These are phyloP conservation scores for Apotomis capreana DNA, from an alignment of 2,888 invertebrate species.

Conservation along the genomic window DNA sequence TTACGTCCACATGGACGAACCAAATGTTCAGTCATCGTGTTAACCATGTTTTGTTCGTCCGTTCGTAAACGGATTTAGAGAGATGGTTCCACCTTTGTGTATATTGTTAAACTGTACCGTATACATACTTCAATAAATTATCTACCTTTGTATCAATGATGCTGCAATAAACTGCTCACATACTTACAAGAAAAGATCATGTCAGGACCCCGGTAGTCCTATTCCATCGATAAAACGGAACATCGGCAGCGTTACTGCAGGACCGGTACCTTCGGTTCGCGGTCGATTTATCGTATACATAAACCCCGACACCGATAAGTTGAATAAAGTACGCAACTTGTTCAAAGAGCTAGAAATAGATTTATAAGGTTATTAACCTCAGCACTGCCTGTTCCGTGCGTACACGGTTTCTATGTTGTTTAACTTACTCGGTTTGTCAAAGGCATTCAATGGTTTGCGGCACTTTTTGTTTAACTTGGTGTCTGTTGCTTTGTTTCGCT, in stretches of 20 bases:
- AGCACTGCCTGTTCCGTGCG: constrained; percentile 13
- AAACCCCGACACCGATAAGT: constrained; percentile 36
- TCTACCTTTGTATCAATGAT: too few relatives aligned
- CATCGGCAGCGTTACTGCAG: constrained; percentile 5
- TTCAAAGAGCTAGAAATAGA: constrained; percentile 46
- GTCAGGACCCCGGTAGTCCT: not conserved
- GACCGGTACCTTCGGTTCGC: constrained; percentile 17
- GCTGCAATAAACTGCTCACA: too few relatives aligned
- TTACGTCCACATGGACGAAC: too few relatives aligned
- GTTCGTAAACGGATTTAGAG: too few relatives aligned
- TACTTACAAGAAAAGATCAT: not conserved
- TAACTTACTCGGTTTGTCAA: constrained; percentile 15
- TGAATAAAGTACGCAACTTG: constrained; percentile 42
- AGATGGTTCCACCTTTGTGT: too few relatives aligned
- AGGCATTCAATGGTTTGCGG: not conserved
- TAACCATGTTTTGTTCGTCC: too few relatives aligned
- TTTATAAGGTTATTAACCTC: constrained; percentile 43
- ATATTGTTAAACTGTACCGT: too few relatives aligned
- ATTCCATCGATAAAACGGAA: constrained; percentile 5
- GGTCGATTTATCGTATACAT: constrained; percentile 38
- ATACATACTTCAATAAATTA: too few relatives aligned
- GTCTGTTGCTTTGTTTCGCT: too few relatives aligned
- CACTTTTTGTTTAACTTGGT: too few relatives aligned
- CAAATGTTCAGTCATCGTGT: too few relatives aligned
- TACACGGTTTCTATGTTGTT: constrained; percentile 17